Conservation (phyloP, 2,888 invertebrate genomes). For the Aspidapion aeneum region DNA sequence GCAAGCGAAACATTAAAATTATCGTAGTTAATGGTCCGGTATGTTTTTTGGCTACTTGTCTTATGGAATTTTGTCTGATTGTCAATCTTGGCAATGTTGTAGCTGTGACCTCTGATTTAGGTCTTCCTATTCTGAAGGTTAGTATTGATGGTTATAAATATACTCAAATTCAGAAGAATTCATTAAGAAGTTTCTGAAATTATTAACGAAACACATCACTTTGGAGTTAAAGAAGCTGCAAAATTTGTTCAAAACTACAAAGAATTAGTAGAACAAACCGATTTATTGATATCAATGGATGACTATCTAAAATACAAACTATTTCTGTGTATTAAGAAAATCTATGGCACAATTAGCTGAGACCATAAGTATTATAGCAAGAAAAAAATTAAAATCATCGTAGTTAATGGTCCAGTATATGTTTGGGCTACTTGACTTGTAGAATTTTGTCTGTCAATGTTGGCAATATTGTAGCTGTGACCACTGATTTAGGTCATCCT, state of each 20-base stretch:
- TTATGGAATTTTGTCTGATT: too few relatives aligned
- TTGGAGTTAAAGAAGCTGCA: conserved; percentile 15
- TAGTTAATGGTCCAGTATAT: not conserved
- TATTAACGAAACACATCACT: not conserved
- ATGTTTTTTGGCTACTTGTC: too few relatives aligned
- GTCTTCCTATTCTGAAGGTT: too few relatives aligned
- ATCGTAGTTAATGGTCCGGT: too few relatives aligned
- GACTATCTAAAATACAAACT: conserved; percentile 35
- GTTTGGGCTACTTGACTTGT: not conserved
- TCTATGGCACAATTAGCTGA: too few relatives aligned
- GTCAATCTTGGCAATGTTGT: too few relatives aligned
- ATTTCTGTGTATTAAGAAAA: too few relatives aligned
- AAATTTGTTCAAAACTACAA: conserved; percentile 47
- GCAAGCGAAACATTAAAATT: too few relatives aligned
- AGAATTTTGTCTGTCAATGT: not conserved
- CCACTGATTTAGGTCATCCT: not conserved
- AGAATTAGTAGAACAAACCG: conserved; percentile 49
- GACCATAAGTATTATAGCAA: not conserved
- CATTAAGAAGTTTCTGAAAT: not conserved
- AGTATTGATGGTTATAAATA: too few relatives aligned
- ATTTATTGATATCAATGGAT: conserved; percentile 54
- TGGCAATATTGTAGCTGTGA: conserved; percentile 45
- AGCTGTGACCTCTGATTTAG: too few relatives aligned
- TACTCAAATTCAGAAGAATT: too few relatives aligned
- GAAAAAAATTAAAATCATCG: not conserved